Base-by-base conservation (phyloP, 53 echinoderm and acorn worm genomes). In the Echinarachnius parma region DNA sequence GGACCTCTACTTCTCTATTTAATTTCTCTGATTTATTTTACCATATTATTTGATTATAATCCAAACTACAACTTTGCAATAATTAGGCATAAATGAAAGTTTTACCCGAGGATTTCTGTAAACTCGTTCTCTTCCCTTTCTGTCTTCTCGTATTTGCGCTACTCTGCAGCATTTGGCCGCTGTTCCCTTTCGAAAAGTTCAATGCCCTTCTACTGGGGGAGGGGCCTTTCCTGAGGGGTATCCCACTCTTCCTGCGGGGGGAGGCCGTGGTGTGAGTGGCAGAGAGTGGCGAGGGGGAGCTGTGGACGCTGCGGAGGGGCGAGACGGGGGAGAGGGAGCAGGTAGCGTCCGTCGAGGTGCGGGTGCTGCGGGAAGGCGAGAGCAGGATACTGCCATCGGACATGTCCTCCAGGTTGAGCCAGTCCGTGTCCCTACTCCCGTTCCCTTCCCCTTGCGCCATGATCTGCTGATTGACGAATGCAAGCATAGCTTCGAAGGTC, bases 401-500 rank as follows among this genome's bases (percentile, higher is more conserved):
- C 15, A 54, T 36, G 46, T 57, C 42, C 23, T 57, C 57, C 1
- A 28, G 58, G 26, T 72, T 72, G 28, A 72, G 55, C 74, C 74
- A 72, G 28, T 46, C 39, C 57, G 45, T 45, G 25, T 72, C 74
- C 22, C 9, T 31, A 9, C 30, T 34, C 1, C 14, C 31, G 14
- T 13, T 54, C 4, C 56, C 28, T 10, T n/a, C 32, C 27, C 2
- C 7, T 1, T 28, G 5, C 32, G 4, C 34, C 7, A 46, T 23
- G 2, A 91, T 81, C 65, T 87, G 78, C 15, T 61, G 71, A 48
- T 96, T 96, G 21, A 87, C 96, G 18, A 75, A 81, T 19, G 67
- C 74, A 53, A 91, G 57, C 91, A 96, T 96, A 14, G 81, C 82
- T 57, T 91, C 88, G 33, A 96, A 91, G 1, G 91, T 78, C 59